Percentiles rank a stretch among this genome's conserved stretches.
Evolutionary conservation across 1,140 invertebrate genomes (phyloP).

Genomic region (Agrilus planipennis): DNA sequence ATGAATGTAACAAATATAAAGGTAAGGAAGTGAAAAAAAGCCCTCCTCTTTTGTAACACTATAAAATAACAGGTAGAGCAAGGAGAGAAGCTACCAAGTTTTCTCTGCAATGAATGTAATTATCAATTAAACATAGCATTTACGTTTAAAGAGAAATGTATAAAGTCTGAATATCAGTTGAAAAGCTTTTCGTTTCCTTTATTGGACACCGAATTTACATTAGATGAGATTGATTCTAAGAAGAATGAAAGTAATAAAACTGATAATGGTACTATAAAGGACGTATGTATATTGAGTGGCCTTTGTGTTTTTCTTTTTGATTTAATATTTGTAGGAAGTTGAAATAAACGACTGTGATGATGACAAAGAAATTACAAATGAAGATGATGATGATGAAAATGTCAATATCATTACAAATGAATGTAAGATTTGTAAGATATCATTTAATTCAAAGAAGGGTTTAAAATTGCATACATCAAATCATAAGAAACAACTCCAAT

Average conservation of each 20-base stretch:
- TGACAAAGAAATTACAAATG: slow-evolving; percentile 4
- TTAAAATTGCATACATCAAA: slow-evolving; percentile 19
- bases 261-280: neutral
- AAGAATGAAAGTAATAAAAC: neutral
- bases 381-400: neutral
- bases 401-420: slow-evolving; percentile 2
- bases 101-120: slow-evolving; percentile 21
- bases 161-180: slow-evolving; percentile 18
- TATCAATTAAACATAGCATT: slow-evolving; percentile 15
- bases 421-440: slow-evolving; percentile 19
- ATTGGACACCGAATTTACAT: neutral
- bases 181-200: slow-evolving; percentile 8
- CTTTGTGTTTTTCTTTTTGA: too few species aligned
- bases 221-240: neutral
- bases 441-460: slow-evolving; percentile 16
- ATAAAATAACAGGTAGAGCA: slow-evolving; percentile 11
- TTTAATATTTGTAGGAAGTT: neutral
- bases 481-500: slow-evolving; percentile 19
- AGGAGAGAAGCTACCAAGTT: slow-evolving; percentile 19
- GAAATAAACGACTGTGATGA: slow-evolving; percentile 1
- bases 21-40: slow-evolving; percentile 11
- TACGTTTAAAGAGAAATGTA: slow-evolving; percentile 21
- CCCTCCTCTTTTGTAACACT: neutral
- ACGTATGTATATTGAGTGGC: neutral
- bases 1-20: slow-evolving; percentile 16